Evolutionary conservation across 2,113 vertebrate species (phyloP).

Genomic region (Benitochromis conjunctus): DNA sequence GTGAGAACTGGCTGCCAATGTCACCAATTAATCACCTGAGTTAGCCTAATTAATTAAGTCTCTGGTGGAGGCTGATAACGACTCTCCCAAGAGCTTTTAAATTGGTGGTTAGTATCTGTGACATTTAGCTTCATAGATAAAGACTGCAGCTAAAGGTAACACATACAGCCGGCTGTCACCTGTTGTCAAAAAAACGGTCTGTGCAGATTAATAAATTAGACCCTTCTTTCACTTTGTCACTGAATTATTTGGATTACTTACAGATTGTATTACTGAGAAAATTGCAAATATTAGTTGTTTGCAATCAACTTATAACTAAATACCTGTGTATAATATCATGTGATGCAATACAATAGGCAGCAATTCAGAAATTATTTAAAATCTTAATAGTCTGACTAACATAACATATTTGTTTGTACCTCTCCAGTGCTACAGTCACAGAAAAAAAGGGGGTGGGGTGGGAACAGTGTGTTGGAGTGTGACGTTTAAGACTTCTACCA

Average conservation of each 20-base stretch:
- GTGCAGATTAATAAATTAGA: neutral
- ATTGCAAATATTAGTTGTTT: neutral
- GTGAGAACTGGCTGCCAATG: constrained; percentile 58
- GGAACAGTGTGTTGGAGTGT: neutral
- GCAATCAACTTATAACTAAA: neutral
- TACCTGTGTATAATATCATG: neutral
- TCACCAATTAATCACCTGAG: constrained; percentile 64
- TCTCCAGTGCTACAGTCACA: neutral
- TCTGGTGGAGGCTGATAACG: constrained; percentile 55
- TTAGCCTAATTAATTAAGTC: constrained; percentile 64
- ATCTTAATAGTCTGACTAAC: neutral
- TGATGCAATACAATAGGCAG: neutral
- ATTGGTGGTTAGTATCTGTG: constrained; percentile 53
- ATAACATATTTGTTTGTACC: neutral
- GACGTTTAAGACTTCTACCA: neutral
- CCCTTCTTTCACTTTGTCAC: neutral
- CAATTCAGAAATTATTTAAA: neutral
- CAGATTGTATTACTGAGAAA: neutral
- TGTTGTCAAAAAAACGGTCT: neutral
- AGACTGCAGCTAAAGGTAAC: constrained; percentile 8
- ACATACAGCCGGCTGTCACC: neutral
- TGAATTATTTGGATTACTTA: neutral
- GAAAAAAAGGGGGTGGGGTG: neutral
- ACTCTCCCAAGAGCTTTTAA: constrained; percentile 39
- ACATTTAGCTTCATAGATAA: constrained; percentile 50